These are phyloP conservation scores for Drosophila azteca DNA, from an alignment of 1,140 invertebrate species.

Conservation along the genomic window DNA sequence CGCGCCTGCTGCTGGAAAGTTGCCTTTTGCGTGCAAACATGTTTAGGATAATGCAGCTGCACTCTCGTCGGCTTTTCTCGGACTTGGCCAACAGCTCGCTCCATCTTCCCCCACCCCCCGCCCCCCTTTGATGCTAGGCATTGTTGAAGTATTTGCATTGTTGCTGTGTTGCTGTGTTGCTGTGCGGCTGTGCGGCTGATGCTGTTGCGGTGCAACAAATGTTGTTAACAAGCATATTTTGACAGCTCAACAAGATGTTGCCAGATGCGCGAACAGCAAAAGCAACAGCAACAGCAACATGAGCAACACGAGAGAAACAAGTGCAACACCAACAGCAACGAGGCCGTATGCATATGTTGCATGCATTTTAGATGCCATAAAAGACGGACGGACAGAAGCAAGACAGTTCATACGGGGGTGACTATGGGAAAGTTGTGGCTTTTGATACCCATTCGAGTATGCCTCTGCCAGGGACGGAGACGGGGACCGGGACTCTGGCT, in stretches of 20 bases:
- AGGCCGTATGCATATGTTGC: constrained; percentile 73
- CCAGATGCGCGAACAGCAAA: constrained; percentile 77
- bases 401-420: constrained; percentile 43
- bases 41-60: constrained; percentile 74
- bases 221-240: constrained; percentile 82
- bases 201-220: constrained; percentile 79
- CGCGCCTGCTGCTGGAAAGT: constrained; percentile 53
- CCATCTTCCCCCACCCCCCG: too few relatives aligned
- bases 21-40: constrained; percentile 66
- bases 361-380: constrained; percentile 48
- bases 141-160: constrained; percentile 25
- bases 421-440: constrained; percentile 57
- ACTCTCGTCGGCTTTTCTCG: constrained; percentile 13
- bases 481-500: too few relatives aligned
- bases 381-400: constrained; percentile 60
- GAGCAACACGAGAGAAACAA: constrained; percentile 24
- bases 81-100: neutral
- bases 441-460: constrained; percentile 19
- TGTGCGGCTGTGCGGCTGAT: constrained; percentile 19
- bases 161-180: constrained; percentile 13
- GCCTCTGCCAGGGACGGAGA: too few relatives aligned
- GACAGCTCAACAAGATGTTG: constrained; percentile 81
- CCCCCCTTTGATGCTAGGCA: neutral
- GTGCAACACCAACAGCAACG: constrained; percentile 23
- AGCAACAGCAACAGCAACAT: constrained; percentile 21